phyloP scores from a whole-genome alignment of 92 coral and sea anemone species.

The Parazoanthus swiftii region DNA sequence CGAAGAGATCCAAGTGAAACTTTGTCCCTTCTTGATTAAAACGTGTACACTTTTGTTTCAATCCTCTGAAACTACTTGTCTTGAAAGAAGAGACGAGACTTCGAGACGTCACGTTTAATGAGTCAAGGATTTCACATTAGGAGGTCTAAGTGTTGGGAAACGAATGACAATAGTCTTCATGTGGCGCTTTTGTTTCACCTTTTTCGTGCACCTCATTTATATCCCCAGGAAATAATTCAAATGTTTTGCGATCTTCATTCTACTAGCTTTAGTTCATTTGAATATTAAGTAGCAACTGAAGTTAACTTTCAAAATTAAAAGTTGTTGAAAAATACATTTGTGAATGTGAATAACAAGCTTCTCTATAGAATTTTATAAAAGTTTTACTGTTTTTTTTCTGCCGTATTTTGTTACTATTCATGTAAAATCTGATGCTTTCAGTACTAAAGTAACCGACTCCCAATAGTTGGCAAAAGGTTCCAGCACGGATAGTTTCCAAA shows the following conservation, averaged over 20 bases:
- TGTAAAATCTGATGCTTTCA: not conserved
- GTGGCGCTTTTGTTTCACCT: conserved; percentile 30
- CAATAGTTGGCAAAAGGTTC: not conserved
- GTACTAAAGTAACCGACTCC: not conserved
- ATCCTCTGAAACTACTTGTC: not conserved
- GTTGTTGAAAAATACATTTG: not conserved
- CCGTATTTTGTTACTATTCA: too few species aligned
- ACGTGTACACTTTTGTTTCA: conserved; percentile 38
- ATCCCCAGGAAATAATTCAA: not conserved
- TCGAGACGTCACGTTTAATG: conserved; percentile 13
- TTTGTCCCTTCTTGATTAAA: conserved; percentile 17
- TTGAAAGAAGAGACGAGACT: not conserved
- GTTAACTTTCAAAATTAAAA: not conserved
- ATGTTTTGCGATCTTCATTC: not conserved
- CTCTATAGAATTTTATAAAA: too few species aligned
- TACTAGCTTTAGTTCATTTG: not conserved
- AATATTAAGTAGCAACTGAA: not conserved
- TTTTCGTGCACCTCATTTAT: not conserved
- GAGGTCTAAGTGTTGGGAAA: conserved; percentile 15
- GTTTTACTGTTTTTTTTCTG: too few species aligned
- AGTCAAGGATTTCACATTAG: conserved; percentile 9
- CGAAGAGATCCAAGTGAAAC: not conserved
- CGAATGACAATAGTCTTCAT: not conserved
- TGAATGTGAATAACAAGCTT: not conserved
- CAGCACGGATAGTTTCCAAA: not conserved